Evolutionary conservation across 2,888 invertebrate genomes (phyloP).

Genomic region (Mechanitis mazaeus): DNA sequence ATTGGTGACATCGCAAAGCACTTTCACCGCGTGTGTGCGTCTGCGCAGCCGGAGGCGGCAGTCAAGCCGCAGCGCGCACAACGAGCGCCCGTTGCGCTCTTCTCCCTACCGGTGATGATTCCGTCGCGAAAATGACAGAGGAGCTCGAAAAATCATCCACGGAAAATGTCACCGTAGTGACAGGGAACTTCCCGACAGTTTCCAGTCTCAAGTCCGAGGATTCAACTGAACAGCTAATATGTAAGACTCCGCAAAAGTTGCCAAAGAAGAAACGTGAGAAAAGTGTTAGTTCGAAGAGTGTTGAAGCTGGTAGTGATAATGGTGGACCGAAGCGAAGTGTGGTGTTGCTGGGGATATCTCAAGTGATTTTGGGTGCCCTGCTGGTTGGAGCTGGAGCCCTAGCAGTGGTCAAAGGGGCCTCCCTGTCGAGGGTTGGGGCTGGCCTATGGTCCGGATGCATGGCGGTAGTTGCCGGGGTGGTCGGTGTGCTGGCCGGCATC

Average conservation of each 20-base stretch:
- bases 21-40: constrained; percentile 37
- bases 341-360: constrained; percentile 75
- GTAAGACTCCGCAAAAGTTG: constrained; percentile 68
- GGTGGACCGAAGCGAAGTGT: constrained; percentile 52
- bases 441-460: constrained; percentile 82
- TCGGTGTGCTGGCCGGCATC: constrained; percentile 79
- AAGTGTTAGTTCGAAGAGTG: constrained; percentile 65
- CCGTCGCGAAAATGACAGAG: constrained; percentile 37
- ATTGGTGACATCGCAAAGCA: constrained; percentile 33
- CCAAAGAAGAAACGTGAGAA: constrained; percentile 47
- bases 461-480: constrained; percentile 77
- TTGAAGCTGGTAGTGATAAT: constrained; percentile 56
- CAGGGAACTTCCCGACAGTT: constrained; percentile 53
- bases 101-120: constrained; percentile 30
- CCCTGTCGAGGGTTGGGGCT: constrained; percentile 76
- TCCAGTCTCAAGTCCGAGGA: constrained; percentile 71
- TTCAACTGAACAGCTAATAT: constrained; percentile 77
- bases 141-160: constrained; percentile 37
- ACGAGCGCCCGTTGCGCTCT: constrained; percentile 31
- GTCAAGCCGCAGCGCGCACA: constrained; percentile 28
- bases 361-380: constrained; percentile 79
- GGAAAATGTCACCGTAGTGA: constrained; percentile 41
- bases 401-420: constrained; percentile 79
- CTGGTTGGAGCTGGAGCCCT: constrained; percentile 80
- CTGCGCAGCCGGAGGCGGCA: constrained; percentile 20